Evolutionary conservation across 2,888 invertebrate species (phyloP).

Genomic region (Geophilus truncorum): DNA sequence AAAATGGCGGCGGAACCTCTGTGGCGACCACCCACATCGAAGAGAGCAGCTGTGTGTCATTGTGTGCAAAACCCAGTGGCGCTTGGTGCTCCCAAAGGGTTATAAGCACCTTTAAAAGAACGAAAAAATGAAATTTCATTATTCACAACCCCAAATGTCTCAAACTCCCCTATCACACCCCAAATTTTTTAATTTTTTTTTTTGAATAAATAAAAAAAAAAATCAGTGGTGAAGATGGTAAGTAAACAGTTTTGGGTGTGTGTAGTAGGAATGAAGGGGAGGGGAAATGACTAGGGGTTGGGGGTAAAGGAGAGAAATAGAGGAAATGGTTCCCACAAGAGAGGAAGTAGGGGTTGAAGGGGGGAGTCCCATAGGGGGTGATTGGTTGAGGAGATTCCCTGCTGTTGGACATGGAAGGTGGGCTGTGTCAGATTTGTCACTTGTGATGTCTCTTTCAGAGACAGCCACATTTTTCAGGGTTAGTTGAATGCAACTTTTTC

Average conservation of each 20-base stretch:
- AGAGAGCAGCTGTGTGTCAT: slow-evolving; percentile 14
- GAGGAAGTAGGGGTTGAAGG: slow-evolving; percentile 11
- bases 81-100: background rate
- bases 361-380: background rate
- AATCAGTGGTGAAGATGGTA: background rate
- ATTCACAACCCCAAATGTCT: background rate
- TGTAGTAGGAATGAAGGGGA: slow-evolving; percentile 10
- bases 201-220: too few species aligned
- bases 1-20: background rate
- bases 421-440: slow-evolving; percentile 20
- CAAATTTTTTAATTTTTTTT: background rate
- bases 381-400: background rate
- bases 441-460: slow-evolving; percentile 1
- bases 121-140: background rate
- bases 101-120: background rate
- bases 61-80: background rate
- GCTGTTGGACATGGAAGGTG: slow-evolving; percentile 2
- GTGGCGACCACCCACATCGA: slow-evolving; percentile 25
- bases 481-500: background rate
- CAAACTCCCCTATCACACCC: too few species aligned
- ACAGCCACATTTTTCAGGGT: background rate
- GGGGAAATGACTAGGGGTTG: background rate
- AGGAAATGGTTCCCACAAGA: slow-evolving; percentile 11
- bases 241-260: background rate
- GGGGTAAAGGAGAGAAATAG: background rate